phyloP scores from a whole-genome alignment of 2,797 vertebrate genomes.

The Momotus momota region DNA sequence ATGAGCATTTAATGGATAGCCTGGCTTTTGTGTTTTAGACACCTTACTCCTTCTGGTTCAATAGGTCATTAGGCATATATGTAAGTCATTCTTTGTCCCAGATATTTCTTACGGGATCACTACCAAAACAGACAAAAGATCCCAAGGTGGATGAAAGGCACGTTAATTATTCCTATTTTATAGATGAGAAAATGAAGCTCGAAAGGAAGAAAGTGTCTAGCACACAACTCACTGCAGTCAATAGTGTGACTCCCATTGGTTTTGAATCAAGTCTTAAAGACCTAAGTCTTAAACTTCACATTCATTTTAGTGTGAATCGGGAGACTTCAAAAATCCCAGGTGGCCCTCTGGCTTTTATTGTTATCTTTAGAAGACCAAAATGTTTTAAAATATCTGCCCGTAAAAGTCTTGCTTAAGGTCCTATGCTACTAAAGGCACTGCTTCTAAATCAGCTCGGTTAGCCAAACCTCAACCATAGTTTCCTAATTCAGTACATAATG shows the following conservation, averaged over 20 bases:
- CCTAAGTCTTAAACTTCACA: not conserved
- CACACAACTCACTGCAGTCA: not conserved
- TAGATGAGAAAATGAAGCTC: not conserved
- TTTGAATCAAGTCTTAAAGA: not conserved
- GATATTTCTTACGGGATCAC: not conserved
- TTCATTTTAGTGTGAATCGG: not conserved
- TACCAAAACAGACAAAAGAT: conserved; percentile 52
- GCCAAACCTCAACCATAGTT: not conserved
- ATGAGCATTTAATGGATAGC: not conserved
- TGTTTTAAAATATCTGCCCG: not conserved
- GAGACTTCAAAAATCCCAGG: not conserved
- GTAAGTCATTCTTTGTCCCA: conserved; percentile 26
- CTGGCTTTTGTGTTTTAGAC: not conserved
- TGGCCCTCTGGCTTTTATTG: not conserved
- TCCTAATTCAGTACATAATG: not conserved
- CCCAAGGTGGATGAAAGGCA: not conserved
- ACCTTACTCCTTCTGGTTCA: not conserved
- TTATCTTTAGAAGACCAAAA: not conserved
- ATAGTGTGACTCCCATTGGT: not conserved
- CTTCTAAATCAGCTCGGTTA: not conserved
- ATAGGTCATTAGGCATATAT: conserved; percentile 30
- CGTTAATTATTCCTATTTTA: conserved; percentile 38
- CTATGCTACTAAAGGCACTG: not conserved
- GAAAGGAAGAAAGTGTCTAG: not conserved
- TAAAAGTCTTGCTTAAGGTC: not conserved